Evolutionary conservation across 2,888 invertebrate genomes (phyloP), one percentile per base, ranked within the genome.

Genomic region (Himalopsyche kuldschensis): DNA sequence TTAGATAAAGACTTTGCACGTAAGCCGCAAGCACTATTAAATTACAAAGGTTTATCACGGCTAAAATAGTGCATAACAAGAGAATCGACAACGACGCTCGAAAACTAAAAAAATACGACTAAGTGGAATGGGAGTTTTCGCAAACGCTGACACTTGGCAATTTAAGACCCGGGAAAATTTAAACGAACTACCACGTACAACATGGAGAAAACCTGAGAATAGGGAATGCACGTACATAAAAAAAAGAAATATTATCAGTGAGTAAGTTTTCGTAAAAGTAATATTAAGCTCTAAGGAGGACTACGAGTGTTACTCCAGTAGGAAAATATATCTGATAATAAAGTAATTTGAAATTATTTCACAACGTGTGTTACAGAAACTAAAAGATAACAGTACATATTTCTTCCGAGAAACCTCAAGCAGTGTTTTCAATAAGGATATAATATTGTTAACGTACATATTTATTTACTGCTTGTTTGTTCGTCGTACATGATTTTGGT

Each of bases 31-130:
- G 80, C 63, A 27, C 80, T 80, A 20, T 31, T 63, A 80, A 80
- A 80, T 80, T 80, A 80, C 80, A 47, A 63, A 63, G 80, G 55
- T 80, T 80, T 80, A 80, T 80, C 80, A 77, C 77, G 31, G 48
- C 78, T 35, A 78, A 78, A 30, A 78, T 78, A 41, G 48, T 41
- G 48, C 30, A 78, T 48, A 30, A 78, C 48, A 78, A 78, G 48
- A 27, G 69, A 69, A 69, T 69, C 69, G 69, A 69, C 69, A 69
- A 69, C 27, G 69, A 15, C 20, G 69, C 69, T 69, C 30, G 24
- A 11, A 27, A 69, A 69, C 27, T 30, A 27, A 69, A 69, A 69
- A 69, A 69, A 69, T 6, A 63, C 10, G 17, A 24, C 20, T n/a
- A 48, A 63, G 63, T 63, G 24, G 63, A 63, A 63, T 63, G 55